phyloP scores from a whole-genome alignment of 2,888 invertebrate genomes.

The Torymus texanus region DNA sequence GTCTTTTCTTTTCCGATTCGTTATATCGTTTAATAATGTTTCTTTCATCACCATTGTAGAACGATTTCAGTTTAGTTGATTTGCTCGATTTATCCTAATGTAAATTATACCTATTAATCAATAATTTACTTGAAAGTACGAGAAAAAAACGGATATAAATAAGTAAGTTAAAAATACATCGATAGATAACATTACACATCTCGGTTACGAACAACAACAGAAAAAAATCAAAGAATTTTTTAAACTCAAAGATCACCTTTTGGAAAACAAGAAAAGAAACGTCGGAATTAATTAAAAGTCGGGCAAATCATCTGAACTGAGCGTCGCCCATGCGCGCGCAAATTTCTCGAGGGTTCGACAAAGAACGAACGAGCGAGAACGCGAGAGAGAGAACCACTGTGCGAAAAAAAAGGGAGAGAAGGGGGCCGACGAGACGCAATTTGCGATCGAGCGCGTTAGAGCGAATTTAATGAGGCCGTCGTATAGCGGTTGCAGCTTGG shows the following conservation, averaged over 20 bases:
- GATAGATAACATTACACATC: too few species aligned
- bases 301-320: conserved; percentile 25
- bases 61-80: too few species aligned
- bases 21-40: conserved; percentile 4
- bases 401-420: background rate
- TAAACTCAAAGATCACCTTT: too few species aligned
- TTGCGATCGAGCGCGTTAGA: conserved; percentile 44
- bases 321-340: conserved; percentile 6
- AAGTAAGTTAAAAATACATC: too few species aligned
- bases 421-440: conserved; percentile 42
- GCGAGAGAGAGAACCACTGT: background rate
- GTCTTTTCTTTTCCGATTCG: conserved; percentile 18
- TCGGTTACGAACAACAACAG: too few species aligned
- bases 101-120: background rate
- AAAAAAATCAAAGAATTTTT: too few species aligned
- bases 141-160: background rate
- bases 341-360: conserved; percentile 5
- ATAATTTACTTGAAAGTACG: background rate
- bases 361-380: background rate
- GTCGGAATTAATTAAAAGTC: conserved; percentile 30
- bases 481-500: background rate
- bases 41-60: background rate
- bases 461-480: conserved; percentile 47
- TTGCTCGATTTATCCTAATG: too few species aligned
- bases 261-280: too few species aligned